phyloP scores from a whole-genome alignment of 2,888 invertebrate species.

The Allacma fusca region DNA sequence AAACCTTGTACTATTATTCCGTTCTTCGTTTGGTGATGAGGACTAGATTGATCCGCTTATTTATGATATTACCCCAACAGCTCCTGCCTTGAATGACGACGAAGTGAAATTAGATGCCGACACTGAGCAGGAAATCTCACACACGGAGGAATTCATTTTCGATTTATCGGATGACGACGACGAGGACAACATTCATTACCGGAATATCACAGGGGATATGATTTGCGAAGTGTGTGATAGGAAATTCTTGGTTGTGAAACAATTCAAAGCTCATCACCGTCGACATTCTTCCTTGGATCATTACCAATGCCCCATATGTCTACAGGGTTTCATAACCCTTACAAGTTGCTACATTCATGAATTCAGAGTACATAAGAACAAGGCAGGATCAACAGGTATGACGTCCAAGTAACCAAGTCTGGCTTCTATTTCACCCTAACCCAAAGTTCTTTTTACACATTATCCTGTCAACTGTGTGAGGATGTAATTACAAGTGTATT shows the following conservation, averaged over 20 bases:
- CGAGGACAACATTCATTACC: slow-evolving; percentile 1
- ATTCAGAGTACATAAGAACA: not conserved
- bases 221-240: slow-evolving; percentile 6
- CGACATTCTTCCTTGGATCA: slow-evolving; percentile 15
- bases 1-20: no score
- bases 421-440: not conserved
- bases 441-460: no score
- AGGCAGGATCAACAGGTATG: not conserved
- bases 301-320: slow-evolving; percentile 11
- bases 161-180: slow-evolving; percentile 10
- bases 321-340: not conserved
- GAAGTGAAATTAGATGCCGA: no score
- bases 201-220: not conserved
- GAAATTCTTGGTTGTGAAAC: not conserved
- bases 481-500: no score
- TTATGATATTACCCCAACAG: no score
- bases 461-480: no score
- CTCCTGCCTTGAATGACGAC: no score
- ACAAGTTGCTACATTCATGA: slow-evolving; percentile 3
- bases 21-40: no score
- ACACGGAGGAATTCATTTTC: not conserved
- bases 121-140: no score
- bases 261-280: slow-evolving; percentile 4
- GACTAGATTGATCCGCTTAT: no score
- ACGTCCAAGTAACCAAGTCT: no score